Conservation (phyloP, 2,888 invertebrate species). For the Oligia fasciuncula region DNA sequence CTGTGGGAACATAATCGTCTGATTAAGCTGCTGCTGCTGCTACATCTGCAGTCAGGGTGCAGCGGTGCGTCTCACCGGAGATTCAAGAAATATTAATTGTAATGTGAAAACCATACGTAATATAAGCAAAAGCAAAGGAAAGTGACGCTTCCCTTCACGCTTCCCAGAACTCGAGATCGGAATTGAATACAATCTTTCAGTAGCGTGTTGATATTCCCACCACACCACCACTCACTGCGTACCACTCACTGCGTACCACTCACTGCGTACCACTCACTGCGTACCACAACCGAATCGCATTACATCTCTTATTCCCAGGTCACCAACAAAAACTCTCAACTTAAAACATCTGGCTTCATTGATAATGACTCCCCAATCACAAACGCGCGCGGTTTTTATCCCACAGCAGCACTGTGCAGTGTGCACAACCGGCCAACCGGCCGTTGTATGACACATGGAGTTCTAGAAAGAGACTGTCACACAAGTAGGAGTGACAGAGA, state of each 20-base stretch:
- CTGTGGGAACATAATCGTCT: no score
- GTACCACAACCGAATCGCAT: background rate
- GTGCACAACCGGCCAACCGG: background rate
- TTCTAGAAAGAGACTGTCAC: background rate
- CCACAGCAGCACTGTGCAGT: background rate
- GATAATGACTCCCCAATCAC: slow-evolving; percentile 13
- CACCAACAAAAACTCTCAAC: slow-evolving; percentile 11
- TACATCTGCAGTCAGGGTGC: no score
- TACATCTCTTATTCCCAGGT: slow-evolving; percentile 27
- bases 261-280: no score
- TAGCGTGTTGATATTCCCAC: background rate
- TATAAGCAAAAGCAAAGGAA: background rate
- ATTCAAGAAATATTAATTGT: background rate
- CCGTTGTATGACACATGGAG: background rate
- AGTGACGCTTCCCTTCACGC: background rate
- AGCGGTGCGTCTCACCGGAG: background rate
- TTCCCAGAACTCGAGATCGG: background rate
- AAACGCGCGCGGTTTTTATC: slow-evolving; percentile 8
- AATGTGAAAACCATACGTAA: background rate
- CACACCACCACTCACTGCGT: background rate
- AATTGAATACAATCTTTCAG: slow-evolving; percentile 3
- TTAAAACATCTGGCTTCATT: slow-evolving; percentile 14
- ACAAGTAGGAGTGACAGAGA: background rate
- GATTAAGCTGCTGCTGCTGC: no score
- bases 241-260: no score